Evolutionary conservation across 2,888 invertebrate species (phyloP), one percentile per base, ranked within the genome.

Genomic region (Lasioglossum vierecki): DNA sequence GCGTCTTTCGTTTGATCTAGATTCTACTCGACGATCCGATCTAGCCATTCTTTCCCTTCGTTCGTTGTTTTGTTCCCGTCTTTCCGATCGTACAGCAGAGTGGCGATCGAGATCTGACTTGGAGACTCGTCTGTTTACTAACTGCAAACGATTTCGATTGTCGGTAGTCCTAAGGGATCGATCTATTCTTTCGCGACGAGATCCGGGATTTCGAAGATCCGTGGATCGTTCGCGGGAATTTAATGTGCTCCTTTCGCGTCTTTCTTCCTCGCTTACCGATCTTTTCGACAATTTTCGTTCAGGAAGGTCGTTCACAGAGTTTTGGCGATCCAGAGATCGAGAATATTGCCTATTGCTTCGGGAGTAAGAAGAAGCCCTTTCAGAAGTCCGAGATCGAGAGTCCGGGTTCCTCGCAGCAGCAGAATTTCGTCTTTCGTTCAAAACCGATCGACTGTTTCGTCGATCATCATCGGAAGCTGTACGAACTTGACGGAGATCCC

Each of bases 211-310:
- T 15, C 0, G 30, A 22, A 70, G 76, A 66, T 87, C 82, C 39
- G 22, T 60, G 22, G 84, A 86, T 70, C 88, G 84, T 39, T 13
- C 72, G 6, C 85, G 68, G 18, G 68, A 70, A 26, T 39, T 49
- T 18, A 68, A 9, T 8, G 73, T 68, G 22, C 8, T 72, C 2
- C 13, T 66, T 53, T 49, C 71, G 1, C 85, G 83, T n/a, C 66
- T 79, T 6, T 53, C 57, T 6, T 78, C 76, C 15, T 18, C 8
- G n/a, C 39, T 57, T 4, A 4, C 22, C 2, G 76, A 76, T 49
- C 46, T 44, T 11, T 30, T 41, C 22, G 46, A 2, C 22, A 49
- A 35, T n/a, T 78, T 76, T 26, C 49, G 72, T 3, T 35, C 60
- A 9, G 26, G 6, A 30, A 66, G 9, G 6, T 77, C 60, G 1